Conservation (phyloP, 1,140 invertebrate genomes). For the Dryas iulia region DNA sequence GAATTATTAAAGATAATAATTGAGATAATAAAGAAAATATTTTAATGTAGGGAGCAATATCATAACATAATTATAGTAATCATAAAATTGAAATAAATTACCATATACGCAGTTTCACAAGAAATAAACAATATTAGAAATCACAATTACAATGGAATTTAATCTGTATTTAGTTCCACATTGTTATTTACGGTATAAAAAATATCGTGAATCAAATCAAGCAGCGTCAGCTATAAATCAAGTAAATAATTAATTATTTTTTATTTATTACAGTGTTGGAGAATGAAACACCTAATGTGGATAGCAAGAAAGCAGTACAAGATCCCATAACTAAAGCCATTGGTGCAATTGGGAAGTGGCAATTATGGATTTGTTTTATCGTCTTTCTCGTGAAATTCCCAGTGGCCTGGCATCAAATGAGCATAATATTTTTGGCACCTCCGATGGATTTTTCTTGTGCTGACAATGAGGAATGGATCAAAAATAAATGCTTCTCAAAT, state of each 20-base stretch:
- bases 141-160: neutral
- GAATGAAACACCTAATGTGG: constrained; percentile 53
- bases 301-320: constrained; percentile 42
- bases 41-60: neutral
- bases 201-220: neutral
- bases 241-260: constrained; percentile 5
- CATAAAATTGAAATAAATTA: neutral
- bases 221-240: too few species aligned
- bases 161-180: neutral
- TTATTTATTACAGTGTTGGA: constrained; percentile 64
- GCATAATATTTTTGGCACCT: constrained; percentile 84
- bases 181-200: neutral
- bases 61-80: neutral
- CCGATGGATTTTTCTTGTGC: constrained; percentile 76
- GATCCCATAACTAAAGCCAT: constrained; percentile 79
- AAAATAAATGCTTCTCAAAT: constrained; percentile 63
- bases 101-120: neutral
- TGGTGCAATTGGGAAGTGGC: constrained; percentile 86
- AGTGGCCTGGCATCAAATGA: constrained; percentile 86
- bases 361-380: constrained; percentile 83
- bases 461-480: constrained; percentile 47
- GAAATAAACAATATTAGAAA: neutral
- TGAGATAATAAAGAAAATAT: too few species aligned
- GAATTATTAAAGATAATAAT: too few species aligned
- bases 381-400: constrained; percentile 86